These are phyloP conservation scores for Chorisops tibialis DNA, from an alignment of 2,888 invertebrate genomes.

Conservation along the genomic window DNA sequence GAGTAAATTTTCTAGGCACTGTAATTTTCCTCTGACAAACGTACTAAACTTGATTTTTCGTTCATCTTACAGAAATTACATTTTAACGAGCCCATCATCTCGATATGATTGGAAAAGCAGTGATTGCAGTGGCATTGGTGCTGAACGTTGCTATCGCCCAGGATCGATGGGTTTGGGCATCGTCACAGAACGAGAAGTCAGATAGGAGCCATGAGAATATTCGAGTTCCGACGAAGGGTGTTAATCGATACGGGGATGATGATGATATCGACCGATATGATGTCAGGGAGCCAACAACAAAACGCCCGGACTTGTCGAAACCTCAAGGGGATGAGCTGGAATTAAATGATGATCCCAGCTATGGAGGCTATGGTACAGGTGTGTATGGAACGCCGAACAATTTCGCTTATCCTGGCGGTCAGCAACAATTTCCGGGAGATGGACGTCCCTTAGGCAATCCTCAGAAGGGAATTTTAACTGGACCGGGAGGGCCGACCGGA, in stretches of 20 bases:
- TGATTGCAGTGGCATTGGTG: constrained; percentile 9
- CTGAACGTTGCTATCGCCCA: constrained; percentile 36
- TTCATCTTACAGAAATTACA: background rate
- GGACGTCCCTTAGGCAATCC: constrained; percentile 14
- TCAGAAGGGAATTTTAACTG: constrained; percentile 41
- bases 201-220: constrained; percentile 13
- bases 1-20: too few relatives aligned
- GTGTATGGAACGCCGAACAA: constrained; percentile 33
- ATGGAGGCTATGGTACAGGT: background rate
- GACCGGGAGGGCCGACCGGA: constrained; percentile 55
- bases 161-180: constrained; percentile 46
- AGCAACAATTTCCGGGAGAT: background rate
- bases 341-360: constrained; percentile 14
- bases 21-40: background rate
- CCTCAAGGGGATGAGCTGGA: constrained; percentile 27
- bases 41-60: constrained; percentile 4
- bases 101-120: background rate
- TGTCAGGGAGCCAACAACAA: constrained; percentile 29
- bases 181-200: constrained; percentile 11
- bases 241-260: constrained; percentile 17
- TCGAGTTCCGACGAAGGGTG: background rate
- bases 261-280: constrained; percentile 29
- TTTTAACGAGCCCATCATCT: background rate
- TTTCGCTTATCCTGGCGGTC: constrained; percentile 30
- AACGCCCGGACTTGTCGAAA: constrained; percentile 5